A percentile compares a stretch with the other conserved stretches of the same genome.
phyloP scores from a whole-genome alignment of 2,797 vertebrate genomes.

The Megalops cyprinoides region DNA sequence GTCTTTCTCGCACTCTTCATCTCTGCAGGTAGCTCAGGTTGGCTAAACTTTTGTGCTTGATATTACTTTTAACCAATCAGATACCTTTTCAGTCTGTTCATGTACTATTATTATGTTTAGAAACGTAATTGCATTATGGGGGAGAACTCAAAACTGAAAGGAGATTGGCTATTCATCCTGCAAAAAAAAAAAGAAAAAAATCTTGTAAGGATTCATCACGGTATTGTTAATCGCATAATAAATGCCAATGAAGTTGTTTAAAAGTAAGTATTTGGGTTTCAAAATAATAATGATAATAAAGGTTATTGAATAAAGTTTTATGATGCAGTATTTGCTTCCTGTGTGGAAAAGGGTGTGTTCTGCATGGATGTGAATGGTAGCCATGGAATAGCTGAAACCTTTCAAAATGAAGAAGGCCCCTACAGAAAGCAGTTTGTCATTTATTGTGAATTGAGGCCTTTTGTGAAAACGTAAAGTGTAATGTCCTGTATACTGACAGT shows the following conservation, averaged over 20 bases:
- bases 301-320: slow-evolving; percentile 66
- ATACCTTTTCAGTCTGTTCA: slow-evolving; percentile 85
- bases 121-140: slow-evolving; percentile 65
- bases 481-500: too few species aligned
- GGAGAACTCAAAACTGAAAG: slow-evolving; percentile 43
- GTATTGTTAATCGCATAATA: slow-evolving; percentile 56
- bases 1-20: slow-evolving; percentile 56
- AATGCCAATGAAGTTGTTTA: slow-evolving; percentile 74
- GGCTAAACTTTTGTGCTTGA: slow-evolving; percentile 69
- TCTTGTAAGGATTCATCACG: slow-evolving; percentile 67
- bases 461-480: too few species aligned
- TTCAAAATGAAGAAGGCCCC: too few species aligned
- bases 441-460: too few species aligned
- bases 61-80: slow-evolving; percentile 89
- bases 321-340: slow-evolving; percentile 17
- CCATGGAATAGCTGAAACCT: too few species aligned
- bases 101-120: slow-evolving; percentile 76
- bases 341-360: background rate
- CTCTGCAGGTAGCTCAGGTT: slow-evolving; percentile 68
- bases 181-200: slow-evolving; percentile 40
- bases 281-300: slow-evolving; percentile 78
- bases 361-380: background rate
- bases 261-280: slow-evolving; percentile 68
- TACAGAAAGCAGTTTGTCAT: too few species aligned
- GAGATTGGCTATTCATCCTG: slow-evolving; percentile 25